phyloP scores from a whole-genome alignment of 1,140 invertebrate species.

The Drosophila orosa region DNA sequence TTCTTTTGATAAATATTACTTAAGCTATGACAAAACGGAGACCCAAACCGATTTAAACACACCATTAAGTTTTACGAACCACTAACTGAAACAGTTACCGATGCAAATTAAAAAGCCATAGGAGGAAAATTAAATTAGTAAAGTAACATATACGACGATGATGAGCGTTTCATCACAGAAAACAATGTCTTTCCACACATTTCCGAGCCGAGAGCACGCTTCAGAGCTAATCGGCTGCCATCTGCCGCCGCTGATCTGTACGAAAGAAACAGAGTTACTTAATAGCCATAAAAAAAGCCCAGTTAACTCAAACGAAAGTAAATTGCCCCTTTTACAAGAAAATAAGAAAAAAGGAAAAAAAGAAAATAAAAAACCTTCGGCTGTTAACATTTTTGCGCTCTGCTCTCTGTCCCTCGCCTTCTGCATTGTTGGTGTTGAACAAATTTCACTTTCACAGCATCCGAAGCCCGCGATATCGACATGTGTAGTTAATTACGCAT shows the following conservation, averaged over 20 bases:
- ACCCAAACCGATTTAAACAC: slow-evolving; percentile 7
- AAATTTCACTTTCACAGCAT: slow-evolving; percentile 81
- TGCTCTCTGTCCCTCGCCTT: slow-evolving; percentile 50
- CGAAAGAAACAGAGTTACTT: slow-evolving; percentile 60
- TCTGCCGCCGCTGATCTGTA: slow-evolving; percentile 29
- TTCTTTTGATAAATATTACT: not conserved
- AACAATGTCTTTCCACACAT: slow-evolving; percentile 41
- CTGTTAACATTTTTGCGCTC: slow-evolving; percentile 60
- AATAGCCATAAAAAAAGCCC: slow-evolving; percentile 68
- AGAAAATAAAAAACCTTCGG: slow-evolving; percentile 50
- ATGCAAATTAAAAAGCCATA: slow-evolving; percentile 41
- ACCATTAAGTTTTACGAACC: slow-evolving; percentile 34
- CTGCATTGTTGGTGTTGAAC: slow-evolving; percentile 54
- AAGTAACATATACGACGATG: slow-evolving; percentile 4
- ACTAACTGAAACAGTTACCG: slow-evolving; percentile 46
- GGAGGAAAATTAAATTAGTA: slow-evolving; percentile 39
- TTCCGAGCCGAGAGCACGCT: slow-evolving; percentile 32
- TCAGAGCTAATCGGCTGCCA: slow-evolving; percentile 46
- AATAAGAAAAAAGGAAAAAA: slow-evolving; percentile 16
- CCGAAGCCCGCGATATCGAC: slow-evolving; percentile 51
- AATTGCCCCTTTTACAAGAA: slow-evolving; percentile 67
- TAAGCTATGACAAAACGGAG: slow-evolving; percentile 12
- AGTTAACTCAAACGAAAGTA: slow-evolving; percentile 66
- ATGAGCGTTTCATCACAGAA: slow-evolving; percentile 31
- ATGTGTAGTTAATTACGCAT: slow-evolving; percentile 78